Conservation (phyloP, 2,113 vertebrate species). For the Eleginops maclovinus region DNA sequence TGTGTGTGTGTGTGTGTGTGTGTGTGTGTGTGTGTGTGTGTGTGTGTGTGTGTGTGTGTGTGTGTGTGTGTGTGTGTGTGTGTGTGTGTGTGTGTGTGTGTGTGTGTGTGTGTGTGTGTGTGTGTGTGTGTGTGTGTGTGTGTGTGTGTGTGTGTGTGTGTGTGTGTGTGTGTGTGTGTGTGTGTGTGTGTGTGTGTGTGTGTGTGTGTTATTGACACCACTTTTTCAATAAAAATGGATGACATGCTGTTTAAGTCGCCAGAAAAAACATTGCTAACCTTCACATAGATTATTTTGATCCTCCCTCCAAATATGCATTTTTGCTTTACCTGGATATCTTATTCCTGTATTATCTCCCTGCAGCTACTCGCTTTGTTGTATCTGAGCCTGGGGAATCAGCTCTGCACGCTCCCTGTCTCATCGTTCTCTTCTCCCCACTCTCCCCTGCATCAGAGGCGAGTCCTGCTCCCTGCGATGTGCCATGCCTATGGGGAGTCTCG, state of each 20-base stretch:
- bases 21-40: too few relatives aligned
- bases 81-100: too few relatives aligned
- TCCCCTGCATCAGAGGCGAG: conserved; percentile 32
- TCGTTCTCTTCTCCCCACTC: conserved; percentile 39
- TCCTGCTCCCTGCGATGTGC: conserved; percentile 36
- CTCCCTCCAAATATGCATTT: not conserved
- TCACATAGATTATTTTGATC: conserved; percentile 9
- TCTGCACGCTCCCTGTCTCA: conserved; percentile 5
- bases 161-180: too few relatives aligned
- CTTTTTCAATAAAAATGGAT: not conserved
- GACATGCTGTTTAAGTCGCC: conserved; percentile 18
- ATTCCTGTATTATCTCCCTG: not conserved
- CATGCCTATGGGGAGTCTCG: conserved; percentile 68
- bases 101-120: too few relatives aligned
- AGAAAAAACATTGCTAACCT: not conserved
- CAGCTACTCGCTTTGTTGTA: conserved; percentile 6
- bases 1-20: too few relatives aligned
- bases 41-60: too few relatives aligned
- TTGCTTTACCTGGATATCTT: not conserved
- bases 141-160: too few relatives aligned
- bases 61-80: too few relatives aligned
- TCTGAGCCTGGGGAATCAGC: conserved; percentile 25
- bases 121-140: too few relatives aligned
- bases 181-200: too few relatives aligned
- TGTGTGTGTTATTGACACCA: too few relatives aligned